Evolutionary conservation across 1,140 invertebrate genomes (phyloP), one percentile per base, ranked within the genome.

Genomic region (Drosophila murphyi): DNA sequence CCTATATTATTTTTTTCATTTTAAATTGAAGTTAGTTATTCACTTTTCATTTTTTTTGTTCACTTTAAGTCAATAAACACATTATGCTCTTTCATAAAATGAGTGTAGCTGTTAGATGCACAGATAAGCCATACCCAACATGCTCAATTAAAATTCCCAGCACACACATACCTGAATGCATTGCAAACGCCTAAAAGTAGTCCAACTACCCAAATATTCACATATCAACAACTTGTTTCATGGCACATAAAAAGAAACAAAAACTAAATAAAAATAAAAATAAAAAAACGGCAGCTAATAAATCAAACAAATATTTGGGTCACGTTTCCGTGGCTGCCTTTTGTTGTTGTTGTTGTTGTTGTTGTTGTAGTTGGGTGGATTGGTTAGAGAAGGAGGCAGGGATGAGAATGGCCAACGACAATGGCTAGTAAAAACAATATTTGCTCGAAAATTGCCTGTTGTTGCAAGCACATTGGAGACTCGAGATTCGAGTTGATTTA

Each of bases 271-370:
- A 20, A 20, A 20, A 20, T 20, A 20, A 20, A 20, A 20, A 20
- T 20, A 41, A 41, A 7, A 10, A 43, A 55, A 68, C 31, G n/a
- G 50, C 76, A 88, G 85, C 73, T 88, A 89, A 88, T 88, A 88
- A 88, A 88, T 88, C 85, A 88, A 88, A 87, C 85, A 88, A 89
- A 89, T 88, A 88, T 88, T 88, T 88, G 85, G 85, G 85, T 88
- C 85, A 88, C 85, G 85, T 74, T 88, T 88, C 85, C 85, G 83
- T 82, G 80, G 54, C 37, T 39, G 10, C 43, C 57, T 54, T 37
- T n/a, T n/a, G n/a, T n/a, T 34, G 35, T 28, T 50, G 67, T 50
- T 61, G 60, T 56, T 45, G 51, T 37, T 47, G 80, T 78, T 47
- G 80, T 78, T 32, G 69, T 61, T 7, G 34, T 47, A 62, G 32